These are phyloP conservation scores for Pantala flavescens DNA, from an alignment of 1,140 invertebrate species.

Conservation along the genomic window DNA sequence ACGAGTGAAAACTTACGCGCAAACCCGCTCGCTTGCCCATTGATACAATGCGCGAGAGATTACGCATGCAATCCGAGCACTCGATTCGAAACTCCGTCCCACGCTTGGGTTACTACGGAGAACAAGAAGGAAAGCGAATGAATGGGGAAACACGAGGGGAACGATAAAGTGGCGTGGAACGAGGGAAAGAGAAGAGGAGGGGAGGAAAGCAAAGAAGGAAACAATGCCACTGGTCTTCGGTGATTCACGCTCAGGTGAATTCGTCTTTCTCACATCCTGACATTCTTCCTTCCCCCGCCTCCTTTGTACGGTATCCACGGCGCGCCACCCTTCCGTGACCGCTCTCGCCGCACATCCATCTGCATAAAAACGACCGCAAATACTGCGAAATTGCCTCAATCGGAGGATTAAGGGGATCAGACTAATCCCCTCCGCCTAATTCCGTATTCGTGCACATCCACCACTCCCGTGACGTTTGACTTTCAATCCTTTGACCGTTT, in stretches of 20 bases:
- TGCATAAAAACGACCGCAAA: background rate
- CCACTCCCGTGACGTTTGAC: no score
- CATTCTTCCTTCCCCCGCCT: background rate
- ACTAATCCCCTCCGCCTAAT: no score
- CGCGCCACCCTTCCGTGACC: background rate
- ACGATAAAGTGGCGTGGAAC: background rate
- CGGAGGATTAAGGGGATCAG: no score
- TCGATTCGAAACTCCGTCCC: no score
- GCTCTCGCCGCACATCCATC: background rate
- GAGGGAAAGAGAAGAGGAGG: background rate
- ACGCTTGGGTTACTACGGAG: background rate
- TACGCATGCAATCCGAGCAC: no score
- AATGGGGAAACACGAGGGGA: background rate
- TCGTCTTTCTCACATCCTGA: background rate
- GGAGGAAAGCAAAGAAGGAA: background rate
- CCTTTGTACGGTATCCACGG: background rate
- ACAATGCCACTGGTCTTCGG: background rate
- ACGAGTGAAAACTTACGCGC: no score
- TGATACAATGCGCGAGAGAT: no score
- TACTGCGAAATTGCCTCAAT: background rate
- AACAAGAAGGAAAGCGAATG: background rate
- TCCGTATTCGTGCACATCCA: no score
- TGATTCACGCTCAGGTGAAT: constrained; percentile 1
- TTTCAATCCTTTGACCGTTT: no score
- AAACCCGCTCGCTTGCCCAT: no score